Percentiles rank a stretch among this genome's conserved stretches.
Evolutionary conservation across 2,888 invertebrate genomes (phyloP).

Genomic region (Ophonus ardosiacus): DNA sequence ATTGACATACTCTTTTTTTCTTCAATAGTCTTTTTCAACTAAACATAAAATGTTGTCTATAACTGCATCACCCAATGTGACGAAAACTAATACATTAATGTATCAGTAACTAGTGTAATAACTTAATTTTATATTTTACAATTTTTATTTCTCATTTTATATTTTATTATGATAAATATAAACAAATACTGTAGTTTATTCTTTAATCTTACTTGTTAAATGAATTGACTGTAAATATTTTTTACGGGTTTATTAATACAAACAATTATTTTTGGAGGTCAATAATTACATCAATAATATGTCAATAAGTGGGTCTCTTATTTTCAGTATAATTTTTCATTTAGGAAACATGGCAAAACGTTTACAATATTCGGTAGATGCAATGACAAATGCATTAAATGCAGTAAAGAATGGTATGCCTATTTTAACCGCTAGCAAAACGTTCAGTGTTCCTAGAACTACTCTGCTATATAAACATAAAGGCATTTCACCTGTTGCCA

Average conservation of each 20-base stretch:
- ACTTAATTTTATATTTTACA: not conserved
- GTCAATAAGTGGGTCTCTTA: not conserved
- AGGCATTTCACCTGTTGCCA: constrained; percentile 59
- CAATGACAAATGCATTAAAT: constrained; percentile 64
- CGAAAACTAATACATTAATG: not conserved
- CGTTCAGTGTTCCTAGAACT: constrained; percentile 66
- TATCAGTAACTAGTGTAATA: not conserved
- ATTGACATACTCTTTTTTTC: not conserved
- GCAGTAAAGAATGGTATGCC: constrained; percentile 64
- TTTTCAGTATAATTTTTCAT: not conserved
- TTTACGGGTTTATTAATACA: not conserved
- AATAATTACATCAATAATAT: constrained; percentile 6
- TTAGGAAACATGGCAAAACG: constrained; percentile 30
- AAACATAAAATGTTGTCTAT: not conserved
- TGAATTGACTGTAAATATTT: constrained; percentile 6
- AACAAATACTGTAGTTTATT: constrained; percentile 6
- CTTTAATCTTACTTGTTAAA: constrained; percentile 1
- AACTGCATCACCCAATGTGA: not conserved
- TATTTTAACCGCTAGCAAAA: constrained; percentile 64
- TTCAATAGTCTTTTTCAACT: not conserved
- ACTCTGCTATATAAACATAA: constrained; percentile 64
- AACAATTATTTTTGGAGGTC: not conserved
- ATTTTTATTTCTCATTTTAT: not conserved
- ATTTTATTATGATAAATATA: not conserved
- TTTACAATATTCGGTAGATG: constrained; percentile 62